Conservation (phyloP, 1,140 invertebrate genomes). For the Papilio polyxenes region DNA sequence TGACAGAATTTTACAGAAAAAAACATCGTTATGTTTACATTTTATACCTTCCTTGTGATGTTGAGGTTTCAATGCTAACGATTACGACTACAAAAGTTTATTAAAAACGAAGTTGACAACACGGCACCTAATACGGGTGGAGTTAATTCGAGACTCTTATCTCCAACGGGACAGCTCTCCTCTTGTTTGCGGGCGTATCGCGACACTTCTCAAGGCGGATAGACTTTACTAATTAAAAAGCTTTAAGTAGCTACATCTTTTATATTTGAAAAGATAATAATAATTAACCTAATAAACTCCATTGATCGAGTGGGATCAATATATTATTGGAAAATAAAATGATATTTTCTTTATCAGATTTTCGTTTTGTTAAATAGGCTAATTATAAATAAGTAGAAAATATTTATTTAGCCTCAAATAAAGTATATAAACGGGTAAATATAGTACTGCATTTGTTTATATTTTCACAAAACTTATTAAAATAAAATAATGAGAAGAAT, state of each 20-base stretch:
- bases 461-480: no score
- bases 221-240: conserved; percentile 6
- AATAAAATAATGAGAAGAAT: no score
- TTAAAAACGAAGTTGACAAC: not conserved
- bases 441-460: no score
- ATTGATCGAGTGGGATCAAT: no score
- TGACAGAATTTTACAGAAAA: no score
- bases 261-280: not conserved
- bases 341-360: no score
- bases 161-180: not conserved
- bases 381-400: no score
- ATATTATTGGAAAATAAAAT: no score
- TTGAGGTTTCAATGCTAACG: not conserved
- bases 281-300: not conserved
- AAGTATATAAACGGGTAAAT: no score
- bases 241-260: not conserved
- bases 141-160: conserved; percentile 16
- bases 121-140: not conserved
- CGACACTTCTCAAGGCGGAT: not conserved
- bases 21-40: not conserved
- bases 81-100: not conserved
- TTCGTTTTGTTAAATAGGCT: no score
- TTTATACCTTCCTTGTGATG: not conserved
- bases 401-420: no score
- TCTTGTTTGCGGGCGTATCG: not conserved